A percentile compares a stretch with the other conserved stretches of the same genome.
Conservation (phyloP, 1,140 invertebrate species). For the Drosophila lacteicornis region DNA sequence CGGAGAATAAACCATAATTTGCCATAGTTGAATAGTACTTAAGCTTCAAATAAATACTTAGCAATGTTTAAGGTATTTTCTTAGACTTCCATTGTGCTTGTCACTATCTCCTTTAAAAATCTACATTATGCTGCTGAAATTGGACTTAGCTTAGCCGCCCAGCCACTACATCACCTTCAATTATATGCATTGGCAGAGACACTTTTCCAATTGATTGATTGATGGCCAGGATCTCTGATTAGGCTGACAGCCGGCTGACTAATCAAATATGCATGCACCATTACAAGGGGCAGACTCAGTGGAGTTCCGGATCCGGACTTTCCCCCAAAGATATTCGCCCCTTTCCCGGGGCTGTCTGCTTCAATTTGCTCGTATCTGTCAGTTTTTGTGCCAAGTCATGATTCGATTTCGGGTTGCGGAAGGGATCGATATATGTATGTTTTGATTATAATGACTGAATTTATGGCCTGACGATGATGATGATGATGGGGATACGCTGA, state of each 20-base stretch:
- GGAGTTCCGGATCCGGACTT: slow-evolving; percentile 25
- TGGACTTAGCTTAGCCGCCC: background rate
- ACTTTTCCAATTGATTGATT: slow-evolving; percentile 77
- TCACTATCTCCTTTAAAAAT: background rate
- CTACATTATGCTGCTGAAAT: background rate
- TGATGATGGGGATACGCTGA: background rate
- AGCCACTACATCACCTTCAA: slow-evolving; percentile 38
- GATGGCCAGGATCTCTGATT: slow-evolving; percentile 65
- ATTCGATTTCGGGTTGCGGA: slow-evolving; percentile 54
- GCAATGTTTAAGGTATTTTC: too few relatives aligned
- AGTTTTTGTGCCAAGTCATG: slow-evolving; percentile 59
- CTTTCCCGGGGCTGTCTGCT: slow-evolving; percentile 35
- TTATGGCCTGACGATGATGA: slow-evolving; percentile 12
- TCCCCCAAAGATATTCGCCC: slow-evolving; percentile 13
- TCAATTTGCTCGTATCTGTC: slow-evolving; percentile 72
- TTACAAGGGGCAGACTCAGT: slow-evolving; percentile 43
- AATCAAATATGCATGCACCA: slow-evolving; percentile 79
- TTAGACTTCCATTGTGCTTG: too few relatives aligned
- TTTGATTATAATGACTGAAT: slow-evolving; percentile 36
- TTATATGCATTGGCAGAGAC: slow-evolving; percentile 38
- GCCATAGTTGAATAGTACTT: too few relatives aligned
- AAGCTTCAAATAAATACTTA: too few relatives aligned
- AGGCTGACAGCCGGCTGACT: slow-evolving; percentile 55
- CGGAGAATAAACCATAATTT: too few relatives aligned
- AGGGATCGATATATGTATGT: slow-evolving; percentile 47